Evolutionary conservation across 2,113 vertebrate genomes (phyloP).

Genomic region (Indicator indicator): DNA sequence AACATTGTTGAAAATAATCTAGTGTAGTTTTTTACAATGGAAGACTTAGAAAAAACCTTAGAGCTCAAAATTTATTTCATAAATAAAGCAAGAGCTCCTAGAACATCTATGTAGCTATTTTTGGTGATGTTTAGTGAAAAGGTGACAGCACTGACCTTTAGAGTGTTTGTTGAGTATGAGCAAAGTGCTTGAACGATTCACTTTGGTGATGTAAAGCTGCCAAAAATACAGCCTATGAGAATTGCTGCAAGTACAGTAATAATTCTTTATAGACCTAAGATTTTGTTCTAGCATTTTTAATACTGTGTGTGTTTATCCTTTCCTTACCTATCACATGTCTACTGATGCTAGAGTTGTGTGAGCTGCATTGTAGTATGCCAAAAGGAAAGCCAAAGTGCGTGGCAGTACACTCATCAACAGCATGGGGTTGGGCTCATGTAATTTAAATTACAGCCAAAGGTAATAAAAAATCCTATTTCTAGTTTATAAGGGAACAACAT

Average conservation of each 20-base stretch:
- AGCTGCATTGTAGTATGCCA: neutral
- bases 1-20: neutral
- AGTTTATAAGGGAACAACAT: constrained; percentile 37
- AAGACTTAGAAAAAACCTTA: neutral
- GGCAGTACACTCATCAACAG: neutral
- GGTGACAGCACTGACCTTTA: constrained; percentile 63
- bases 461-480: constrained; percentile 64
- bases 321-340: neutral
- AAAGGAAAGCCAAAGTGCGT: neutral
- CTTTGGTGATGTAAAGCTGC: constrained; percentile 56
- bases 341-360: neutral
- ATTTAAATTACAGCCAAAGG: constrained; percentile 52
- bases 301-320: constrained; percentile 12
- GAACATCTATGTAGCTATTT: constrained; percentile 39
- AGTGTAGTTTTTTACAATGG: neutral
- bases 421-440: constrained; percentile 13
- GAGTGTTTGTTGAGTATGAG: constrained; percentile 20
- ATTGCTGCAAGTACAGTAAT: constrained; percentile 40
- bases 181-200: constrained; percentile 32
- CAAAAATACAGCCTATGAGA: constrained; percentile 59
- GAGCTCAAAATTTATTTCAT: neutral
- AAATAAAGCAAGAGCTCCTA: constrained; percentile 25
- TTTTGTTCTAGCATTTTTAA: constrained; percentile 42
- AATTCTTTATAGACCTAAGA: constrained; percentile 53
- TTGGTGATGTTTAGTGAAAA: constrained; percentile 57